These are phyloP conservation scores for Hemicentrotus pulcherrimus DNA, from an alignment of 35 echinoderm and acorn worm species.

Conservation along the genomic window DNA sequence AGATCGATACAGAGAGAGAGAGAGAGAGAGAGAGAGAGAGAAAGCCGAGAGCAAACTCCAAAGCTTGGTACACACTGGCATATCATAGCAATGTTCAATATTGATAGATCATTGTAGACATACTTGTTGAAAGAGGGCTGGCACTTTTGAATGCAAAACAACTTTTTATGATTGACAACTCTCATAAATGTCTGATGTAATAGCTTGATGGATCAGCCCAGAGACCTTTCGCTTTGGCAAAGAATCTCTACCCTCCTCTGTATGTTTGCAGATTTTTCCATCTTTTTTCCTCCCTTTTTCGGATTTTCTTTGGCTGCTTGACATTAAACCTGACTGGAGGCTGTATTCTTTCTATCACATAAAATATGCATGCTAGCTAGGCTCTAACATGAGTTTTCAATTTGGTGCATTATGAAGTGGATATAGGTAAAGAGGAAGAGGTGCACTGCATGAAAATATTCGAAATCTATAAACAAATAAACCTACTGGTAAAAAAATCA, in stretches of 20 bases:
- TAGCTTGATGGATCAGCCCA: background rate
- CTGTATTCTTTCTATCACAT: background rate
- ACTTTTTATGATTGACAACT: slow-evolving; percentile 17
- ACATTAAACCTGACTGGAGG: background rate
- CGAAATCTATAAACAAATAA: background rate
- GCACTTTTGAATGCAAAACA: background rate
- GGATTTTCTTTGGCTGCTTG: background rate
- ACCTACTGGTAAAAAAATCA: no score
- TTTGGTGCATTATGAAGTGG: background rate
- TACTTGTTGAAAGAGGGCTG: background rate
- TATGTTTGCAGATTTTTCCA: background rate
- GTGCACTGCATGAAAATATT: background rate
- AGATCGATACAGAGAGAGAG: background rate
- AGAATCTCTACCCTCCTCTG: background rate
- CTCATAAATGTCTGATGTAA: slow-evolving; percentile 19
- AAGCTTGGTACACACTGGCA: background rate
- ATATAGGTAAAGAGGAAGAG: background rate
- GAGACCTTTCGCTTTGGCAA: background rate
- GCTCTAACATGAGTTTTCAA: background rate
- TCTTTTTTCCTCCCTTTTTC: background rate
- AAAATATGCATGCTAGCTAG: background rate
- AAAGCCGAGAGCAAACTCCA: background rate
- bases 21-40: background rate
- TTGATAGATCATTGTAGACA: background rate
- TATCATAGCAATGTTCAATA: slow-evolving; percentile 14